phyloP scores from a whole-genome alignment of 1,140 invertebrate species.

The Leptoteleia sp. region DNA sequence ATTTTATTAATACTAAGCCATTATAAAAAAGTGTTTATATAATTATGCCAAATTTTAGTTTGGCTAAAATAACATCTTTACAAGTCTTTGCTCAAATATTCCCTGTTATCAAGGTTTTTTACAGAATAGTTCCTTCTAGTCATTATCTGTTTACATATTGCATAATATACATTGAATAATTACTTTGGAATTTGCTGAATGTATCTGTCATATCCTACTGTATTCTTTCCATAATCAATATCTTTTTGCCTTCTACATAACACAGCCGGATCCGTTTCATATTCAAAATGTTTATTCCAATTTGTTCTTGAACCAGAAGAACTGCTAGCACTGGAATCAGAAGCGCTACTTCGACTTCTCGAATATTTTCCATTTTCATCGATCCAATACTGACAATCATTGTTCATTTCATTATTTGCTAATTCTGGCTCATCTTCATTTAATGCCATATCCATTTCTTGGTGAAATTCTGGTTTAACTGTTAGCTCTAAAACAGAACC shows the following conservation, averaged over 20 bases:
- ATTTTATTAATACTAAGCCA: too few species aligned
- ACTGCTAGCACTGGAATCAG: constrained; percentile 74
- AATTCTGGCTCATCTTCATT: constrained; percentile 50
- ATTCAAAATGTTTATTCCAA: too few species aligned
- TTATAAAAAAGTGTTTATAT: too few species aligned
- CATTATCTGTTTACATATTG: too few species aligned
- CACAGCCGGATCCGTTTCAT: constrained; percentile 88
- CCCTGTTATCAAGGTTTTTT: too few species aligned
- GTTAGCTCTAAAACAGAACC: constrained; percentile 23
- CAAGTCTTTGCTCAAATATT: too few species aligned
- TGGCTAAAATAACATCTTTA: too few species aligned
- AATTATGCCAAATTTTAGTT: too few species aligned
- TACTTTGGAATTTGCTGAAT: constrained; percentile 87
- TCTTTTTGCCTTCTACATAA: constrained; percentile 93
- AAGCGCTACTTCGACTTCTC: constrained; percentile 74
- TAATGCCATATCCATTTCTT: constrained; percentile 40
- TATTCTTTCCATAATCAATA: constrained; percentile 97
- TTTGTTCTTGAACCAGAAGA: constrained; percentile 68
- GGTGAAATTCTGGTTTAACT: constrained; percentile 36
- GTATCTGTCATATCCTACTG: constrained; percentile 92
- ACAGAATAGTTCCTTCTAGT: too few species aligned
- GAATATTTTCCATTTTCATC: constrained; percentile 55
- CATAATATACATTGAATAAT: too few species aligned
- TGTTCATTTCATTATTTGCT: constrained; percentile 24
- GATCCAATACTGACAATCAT: constrained; percentile 41